Conservation (phyloP, 1,140 invertebrate species). For the Trichoplusia ni region DNA sequence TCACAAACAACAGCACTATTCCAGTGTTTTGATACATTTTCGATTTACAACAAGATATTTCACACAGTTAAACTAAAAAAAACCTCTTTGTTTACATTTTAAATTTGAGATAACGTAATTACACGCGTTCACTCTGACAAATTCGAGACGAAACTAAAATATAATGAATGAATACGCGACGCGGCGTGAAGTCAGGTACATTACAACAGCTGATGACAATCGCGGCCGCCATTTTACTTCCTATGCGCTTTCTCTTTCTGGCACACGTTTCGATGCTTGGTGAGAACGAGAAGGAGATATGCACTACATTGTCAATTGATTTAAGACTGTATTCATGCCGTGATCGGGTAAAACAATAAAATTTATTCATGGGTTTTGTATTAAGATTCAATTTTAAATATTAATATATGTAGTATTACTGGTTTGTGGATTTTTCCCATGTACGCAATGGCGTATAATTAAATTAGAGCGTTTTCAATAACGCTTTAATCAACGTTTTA, state of each 20-base stretch:
- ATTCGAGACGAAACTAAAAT: constrained; percentile 39
- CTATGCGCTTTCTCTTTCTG: constrained; percentile 30
- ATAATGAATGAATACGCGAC: constrained; percentile 31
- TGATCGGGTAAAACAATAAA: too few species aligned
- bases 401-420: too few species aligned
- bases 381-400: too few species aligned
- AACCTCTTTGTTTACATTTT: constrained; percentile 70
- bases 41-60: constrained; percentile 39
- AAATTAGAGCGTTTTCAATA: too few species aligned
- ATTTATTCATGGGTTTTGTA: too few species aligned
- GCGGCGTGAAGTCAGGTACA: constrained; percentile 23
- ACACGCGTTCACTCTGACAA: constrained; percentile 20
- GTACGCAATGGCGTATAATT: too few species aligned
- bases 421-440: too few species aligned
- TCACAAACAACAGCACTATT: constrained; percentile 49
- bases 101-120: constrained; percentile 18
- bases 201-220: constrained; percentile 35
- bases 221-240: constrained; percentile 23
- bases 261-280: background rate
- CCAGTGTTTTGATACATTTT: constrained; percentile 49
- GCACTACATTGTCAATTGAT: constrained; percentile 29
- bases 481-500: too few species aligned
- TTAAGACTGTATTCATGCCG: too few species aligned
- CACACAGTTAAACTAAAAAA: constrained; percentile 44
- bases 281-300: constrained; percentile 21